Base-by-base conservation (phyloP, 92 coral and sea anemone species). In the Epizoanthus ramosus region DNA sequence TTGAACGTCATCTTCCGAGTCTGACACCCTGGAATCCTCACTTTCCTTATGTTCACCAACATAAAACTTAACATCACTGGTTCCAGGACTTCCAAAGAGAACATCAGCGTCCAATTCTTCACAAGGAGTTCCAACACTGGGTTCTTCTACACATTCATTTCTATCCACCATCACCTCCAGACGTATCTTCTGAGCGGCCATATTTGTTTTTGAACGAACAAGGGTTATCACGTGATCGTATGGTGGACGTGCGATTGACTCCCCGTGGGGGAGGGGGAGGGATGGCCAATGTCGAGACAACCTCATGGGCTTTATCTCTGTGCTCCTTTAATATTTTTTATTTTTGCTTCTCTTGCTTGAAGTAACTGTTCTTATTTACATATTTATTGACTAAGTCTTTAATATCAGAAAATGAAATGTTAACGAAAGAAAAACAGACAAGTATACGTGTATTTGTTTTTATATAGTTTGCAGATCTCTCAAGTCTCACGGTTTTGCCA, bases 31-130 rank as follows among this genome's bases (percentile, higher is more conserved):
- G 31, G 83, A 80, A 14, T 57, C 43, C 21, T 45, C 50, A 3
- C 85, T 19, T 15, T 87, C 89, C 50, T 73, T 76, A 31, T 81
- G 87, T 41, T 83, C 90, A n/a, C 85, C 89, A 69, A 81, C 73
- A 58, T 79, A 54, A 35, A 45, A 56, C n/a, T 77, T 80, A 57
- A 50, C 79, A 28, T 25, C 71, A 24, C 22, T 9, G 45, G 63
- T 60, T 54, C 41, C 63, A 33, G 74, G 22, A 85, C 88, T 87
- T 88, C 81, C 92, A 86, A 93, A 93, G n/a, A 84, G 57, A 59
- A 91, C 92, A 53, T 88, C 89, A 39, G 81, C 79, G 72, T 91
- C 97, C 63, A 90, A 71, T 70, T 92, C 92, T 59, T 91, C 93
- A 70, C 94, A 83, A 35, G 92, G 90, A 45, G 90, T 85, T 23